Percentiles rank a stretch among this genome's conserved stretches.
phyloP scores from a whole-genome alignment of 2,888 invertebrate species.

The Phortica magna region DNA sequence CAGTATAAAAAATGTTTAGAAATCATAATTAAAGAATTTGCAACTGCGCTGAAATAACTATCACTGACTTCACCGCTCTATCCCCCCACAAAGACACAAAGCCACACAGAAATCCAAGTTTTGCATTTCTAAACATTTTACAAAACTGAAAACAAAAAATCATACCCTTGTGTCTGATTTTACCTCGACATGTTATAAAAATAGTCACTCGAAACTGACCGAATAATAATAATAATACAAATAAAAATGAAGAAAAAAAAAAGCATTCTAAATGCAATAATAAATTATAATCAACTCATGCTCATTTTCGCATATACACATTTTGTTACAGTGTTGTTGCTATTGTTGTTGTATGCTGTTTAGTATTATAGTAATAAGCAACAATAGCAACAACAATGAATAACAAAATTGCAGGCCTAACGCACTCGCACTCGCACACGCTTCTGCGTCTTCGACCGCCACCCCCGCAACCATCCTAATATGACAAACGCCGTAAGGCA shows the following conservation, averaged over 20 bases:
- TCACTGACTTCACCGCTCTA: too few relatives aligned
- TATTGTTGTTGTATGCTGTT: slow-evolving; percentile 15
- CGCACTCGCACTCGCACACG: not conserved
- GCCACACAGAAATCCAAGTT: too few relatives aligned
- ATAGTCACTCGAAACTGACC: slow-evolving; percentile 19
- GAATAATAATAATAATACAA: slow-evolving; percentile 1
- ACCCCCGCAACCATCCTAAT: not conserved
- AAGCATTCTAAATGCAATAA: slow-evolving; percentile 22
- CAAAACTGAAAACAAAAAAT: not conserved
- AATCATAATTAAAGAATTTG: too few relatives aligned
- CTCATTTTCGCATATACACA: not conserved
- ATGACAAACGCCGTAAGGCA: not conserved
- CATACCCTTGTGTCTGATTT: not conserved
- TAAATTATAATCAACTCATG: slow-evolving; percentile 25
- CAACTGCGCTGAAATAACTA: too few relatives aligned
- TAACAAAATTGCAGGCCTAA: slow-evolving; percentile 30
- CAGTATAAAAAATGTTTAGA: too few relatives aligned
- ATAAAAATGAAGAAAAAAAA: slow-evolving; percentile 19
- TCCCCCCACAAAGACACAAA: too few relatives aligned
- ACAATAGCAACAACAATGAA: slow-evolving; percentile 25
- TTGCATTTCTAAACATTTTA: not conserved
- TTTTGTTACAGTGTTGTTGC: not conserved
- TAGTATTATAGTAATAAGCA: slow-evolving; percentile 14
- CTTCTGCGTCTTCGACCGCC: not conserved
- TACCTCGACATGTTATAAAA: not conserved